Evolutionary conservation across 2,888 invertebrate genomes (phyloP).

Genomic region (Eilema caniola): DNA sequence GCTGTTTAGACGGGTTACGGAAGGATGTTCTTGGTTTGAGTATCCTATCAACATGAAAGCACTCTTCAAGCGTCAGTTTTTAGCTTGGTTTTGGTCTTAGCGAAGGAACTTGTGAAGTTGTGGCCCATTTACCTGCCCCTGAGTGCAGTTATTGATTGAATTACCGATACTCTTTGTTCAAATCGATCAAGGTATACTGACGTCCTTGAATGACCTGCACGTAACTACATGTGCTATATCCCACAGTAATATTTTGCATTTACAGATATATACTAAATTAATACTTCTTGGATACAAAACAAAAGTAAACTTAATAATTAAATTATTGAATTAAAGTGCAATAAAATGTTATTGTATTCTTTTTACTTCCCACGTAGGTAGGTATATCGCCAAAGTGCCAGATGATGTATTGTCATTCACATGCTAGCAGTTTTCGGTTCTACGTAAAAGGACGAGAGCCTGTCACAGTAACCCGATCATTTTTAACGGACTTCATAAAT

Average conservation of each 20-base stretch:
- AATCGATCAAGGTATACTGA: not conserved
- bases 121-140: not conserved
- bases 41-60: not conserved
- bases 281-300: not conserved
- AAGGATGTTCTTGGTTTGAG: too few species aligned
- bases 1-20: too few species aligned
- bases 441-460: not conserved
- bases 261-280: not conserved
- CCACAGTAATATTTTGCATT: not conserved
- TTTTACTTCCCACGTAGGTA: too few species aligned
- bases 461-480: not conserved
- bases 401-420: too few species aligned
- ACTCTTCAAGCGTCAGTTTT: not conserved
- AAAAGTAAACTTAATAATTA: not conserved
- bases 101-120: not conserved
- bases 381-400: too few species aligned
- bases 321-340: too few species aligned
- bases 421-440: not conserved
- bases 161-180: not conserved
- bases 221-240: not conserved
- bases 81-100: not conserved
- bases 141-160: not conserved
- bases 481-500: not conserved
- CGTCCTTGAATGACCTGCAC: slow-evolving; percentile 8
- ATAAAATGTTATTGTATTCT: too few species aligned